A percentile compares a stretch with the other conserved stretches of the same genome.
These are phyloP conservation scores for Netelia melanura DNA, from an alignment of 2,888 invertebrate genomes.

Conservation along the genomic window DNA sequence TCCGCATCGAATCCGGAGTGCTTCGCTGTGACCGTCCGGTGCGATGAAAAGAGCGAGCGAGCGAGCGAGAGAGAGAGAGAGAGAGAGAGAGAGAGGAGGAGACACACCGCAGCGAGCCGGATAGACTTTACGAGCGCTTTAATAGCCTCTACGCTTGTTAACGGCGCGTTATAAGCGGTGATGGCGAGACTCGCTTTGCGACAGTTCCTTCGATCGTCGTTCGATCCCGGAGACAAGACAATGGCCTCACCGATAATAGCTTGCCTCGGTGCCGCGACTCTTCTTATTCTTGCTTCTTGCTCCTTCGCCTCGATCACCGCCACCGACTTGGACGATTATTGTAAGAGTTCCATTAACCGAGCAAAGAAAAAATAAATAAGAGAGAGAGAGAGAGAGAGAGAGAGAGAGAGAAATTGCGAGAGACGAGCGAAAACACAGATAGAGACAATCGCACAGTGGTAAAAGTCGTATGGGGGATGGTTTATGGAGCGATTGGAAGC, in stretches of 20 bases:
- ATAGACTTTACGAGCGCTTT: constrained; percentile 71
- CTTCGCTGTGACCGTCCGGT: constrained; percentile 34
- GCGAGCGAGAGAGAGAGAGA: constrained; percentile 5
- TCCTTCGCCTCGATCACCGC: constrained; percentile 65
- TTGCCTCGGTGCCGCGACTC: constrained; percentile 68
- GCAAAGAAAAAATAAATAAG: constrained; percentile 21
- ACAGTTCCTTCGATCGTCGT: constrained; percentile 71
- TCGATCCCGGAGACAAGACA: constrained; percentile 72
- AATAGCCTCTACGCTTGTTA: constrained; percentile 73
- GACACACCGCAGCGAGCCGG: constrained; percentile 49
- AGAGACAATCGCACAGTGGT: no score
- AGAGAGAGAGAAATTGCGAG: constrained; percentile 2
- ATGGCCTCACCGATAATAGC: constrained; percentile 69
- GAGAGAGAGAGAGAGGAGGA: constrained; percentile 11
- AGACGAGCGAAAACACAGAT: no score
- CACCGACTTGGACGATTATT: constrained; percentile 50
- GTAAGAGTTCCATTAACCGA: constrained; percentile 66
- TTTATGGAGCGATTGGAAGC: constrained; percentile 25
- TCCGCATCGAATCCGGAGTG: constrained; percentile 67
- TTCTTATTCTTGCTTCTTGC: constrained; percentile 66
- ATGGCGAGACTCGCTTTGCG: constrained; percentile 69
- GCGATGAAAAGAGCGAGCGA: constrained; percentile 13
- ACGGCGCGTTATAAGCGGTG: constrained; percentile 70
- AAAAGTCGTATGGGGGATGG: background rate
- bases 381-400: constrained; percentile 3